A percentile compares a stretch with the other conserved stretches of the same genome.
These are phyloP conservation scores for Saccostrea echinata DNA, from an alignment of 1,140 invertebrate species.

Conservation along the genomic window DNA sequence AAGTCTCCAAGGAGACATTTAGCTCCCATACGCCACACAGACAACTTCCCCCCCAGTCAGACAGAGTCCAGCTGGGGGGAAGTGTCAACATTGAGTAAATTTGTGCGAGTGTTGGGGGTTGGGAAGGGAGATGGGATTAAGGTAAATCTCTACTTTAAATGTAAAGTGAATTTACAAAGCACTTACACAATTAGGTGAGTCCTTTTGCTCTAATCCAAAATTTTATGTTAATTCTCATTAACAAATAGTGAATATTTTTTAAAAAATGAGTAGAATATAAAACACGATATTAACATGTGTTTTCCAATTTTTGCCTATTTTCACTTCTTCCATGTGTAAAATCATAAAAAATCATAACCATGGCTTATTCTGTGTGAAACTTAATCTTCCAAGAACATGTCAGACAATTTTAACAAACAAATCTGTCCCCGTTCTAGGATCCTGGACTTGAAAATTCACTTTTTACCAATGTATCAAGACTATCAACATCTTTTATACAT, in stretches of 20 bases:
- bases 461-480: too few species aligned
- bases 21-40: conserved; percentile 56
- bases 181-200: too few species aligned
- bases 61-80: conserved; percentile 39
- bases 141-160: too few species aligned
- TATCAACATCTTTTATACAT: too few species aligned
- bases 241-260: too few species aligned
- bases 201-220: too few species aligned
- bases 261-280: too few species aligned
- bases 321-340: conserved; percentile 34
- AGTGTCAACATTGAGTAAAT: conserved; percentile 11
- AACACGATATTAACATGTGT: not conserved
- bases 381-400: conserved; percentile 1
- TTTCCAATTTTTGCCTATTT: not conserved
- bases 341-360: not conserved
- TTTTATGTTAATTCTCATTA: too few species aligned
- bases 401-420: not conserved
- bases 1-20: conserved; percentile 49
- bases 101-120: too few species aligned
- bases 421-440: not conserved
- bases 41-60: conserved; percentile 44
- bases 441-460: not conserved
- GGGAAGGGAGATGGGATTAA: too few species aligned
- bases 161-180: too few species aligned
- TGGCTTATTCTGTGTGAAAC: conserved; percentile 30